Conservation (phyloP, 2,888 invertebrate genomes). For the Drosophila paranaensis region DNA sequence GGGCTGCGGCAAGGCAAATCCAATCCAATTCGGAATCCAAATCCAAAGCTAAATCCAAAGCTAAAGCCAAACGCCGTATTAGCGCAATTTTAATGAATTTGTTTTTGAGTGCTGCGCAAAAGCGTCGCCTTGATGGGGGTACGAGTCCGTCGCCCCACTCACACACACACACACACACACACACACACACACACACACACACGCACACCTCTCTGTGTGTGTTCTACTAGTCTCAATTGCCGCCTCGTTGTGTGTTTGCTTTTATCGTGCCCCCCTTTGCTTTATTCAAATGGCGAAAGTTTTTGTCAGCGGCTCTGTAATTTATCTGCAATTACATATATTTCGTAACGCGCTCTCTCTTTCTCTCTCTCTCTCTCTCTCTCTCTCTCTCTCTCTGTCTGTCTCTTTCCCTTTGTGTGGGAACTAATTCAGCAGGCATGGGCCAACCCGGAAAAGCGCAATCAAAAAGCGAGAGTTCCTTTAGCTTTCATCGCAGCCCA, state of each 20-base stretch:
- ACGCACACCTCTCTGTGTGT: neutral
- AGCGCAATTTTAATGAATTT: slow-evolving; percentile 64
- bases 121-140: slow-evolving; percentile 52
- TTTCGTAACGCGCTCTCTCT: slow-evolving; percentile 42
- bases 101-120: slow-evolving; percentile 71
- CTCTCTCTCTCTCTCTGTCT: neutral
- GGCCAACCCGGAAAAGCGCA: neutral
- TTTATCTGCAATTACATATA: slow-evolving; percentile 65
- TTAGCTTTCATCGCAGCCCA: neutral
- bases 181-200: slow-evolving; percentile 1
- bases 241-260: slow-evolving; percentile 9
- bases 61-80: slow-evolving; percentile 24
- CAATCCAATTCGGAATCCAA: neutral
- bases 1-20: neutral
- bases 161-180: slow-evolving; percentile 7
- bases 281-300: slow-evolving; percentile 64
- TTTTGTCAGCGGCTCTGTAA: slow-evolving; percentile 63
- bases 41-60: neutral
- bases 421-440: slow-evolving; percentile 18
- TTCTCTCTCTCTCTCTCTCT: neutral
- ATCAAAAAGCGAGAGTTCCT: neutral
- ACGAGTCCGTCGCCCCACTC: slow-evolving; percentile 23
- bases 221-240: slow-evolving; percentile 35
- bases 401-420: neutral
- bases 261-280: slow-evolving; percentile 38